Evolutionary conservation across 2,797 vertebrate species (phyloP).

Genomic region (Balearica regulorum): DNA sequence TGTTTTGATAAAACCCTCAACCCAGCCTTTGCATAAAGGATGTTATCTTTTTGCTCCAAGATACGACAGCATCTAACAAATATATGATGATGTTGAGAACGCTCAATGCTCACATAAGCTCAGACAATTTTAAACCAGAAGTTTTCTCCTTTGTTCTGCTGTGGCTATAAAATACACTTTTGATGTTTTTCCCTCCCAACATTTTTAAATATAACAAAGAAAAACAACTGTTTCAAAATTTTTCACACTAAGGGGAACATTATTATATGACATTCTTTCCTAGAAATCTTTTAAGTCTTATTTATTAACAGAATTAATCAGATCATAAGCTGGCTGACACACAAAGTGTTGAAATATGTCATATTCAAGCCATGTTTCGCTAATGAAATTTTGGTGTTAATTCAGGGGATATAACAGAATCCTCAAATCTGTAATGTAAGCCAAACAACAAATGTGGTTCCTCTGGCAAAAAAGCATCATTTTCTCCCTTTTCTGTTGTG

Average conservation of each 20-base stretch:
- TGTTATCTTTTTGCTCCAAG: neutral
- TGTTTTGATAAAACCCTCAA: neutral
- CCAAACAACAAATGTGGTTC: slow-evolving; percentile 70
- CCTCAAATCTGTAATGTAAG: slow-evolving; percentile 58
- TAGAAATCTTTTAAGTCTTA: slow-evolving; percentile 74
- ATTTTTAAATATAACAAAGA: slow-evolving; percentile 65
- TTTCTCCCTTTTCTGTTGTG: slow-evolving; percentile 66
- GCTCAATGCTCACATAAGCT: neutral
- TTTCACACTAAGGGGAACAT: slow-evolving; percentile 68
- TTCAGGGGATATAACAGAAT: slow-evolving; percentile 62
- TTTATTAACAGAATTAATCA: slow-evolving; percentile 76
- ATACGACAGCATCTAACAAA: neutral
- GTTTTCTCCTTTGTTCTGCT: slow-evolving; percentile 56
- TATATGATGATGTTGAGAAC: neutral
- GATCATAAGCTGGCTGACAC: slow-evolving; percentile 67
- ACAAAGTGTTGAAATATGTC: slow-evolving; percentile 67
- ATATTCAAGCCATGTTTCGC: slow-evolving; percentile 67
- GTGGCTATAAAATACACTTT: slow-evolving; percentile 55
- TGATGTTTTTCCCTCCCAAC: slow-evolving; percentile 29
- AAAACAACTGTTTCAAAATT: slow-evolving; percentile 63
- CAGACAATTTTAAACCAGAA: slow-evolving; percentile 21
- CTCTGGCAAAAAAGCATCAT: slow-evolving; percentile 53
- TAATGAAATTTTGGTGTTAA: slow-evolving; percentile 73
- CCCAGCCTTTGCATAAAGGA: neutral
- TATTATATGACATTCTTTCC: slow-evolving; percentile 68